Evolutionary conservation across 2,888 invertebrate species (phyloP).

Genomic region (Drosophila borborema): DNA sequence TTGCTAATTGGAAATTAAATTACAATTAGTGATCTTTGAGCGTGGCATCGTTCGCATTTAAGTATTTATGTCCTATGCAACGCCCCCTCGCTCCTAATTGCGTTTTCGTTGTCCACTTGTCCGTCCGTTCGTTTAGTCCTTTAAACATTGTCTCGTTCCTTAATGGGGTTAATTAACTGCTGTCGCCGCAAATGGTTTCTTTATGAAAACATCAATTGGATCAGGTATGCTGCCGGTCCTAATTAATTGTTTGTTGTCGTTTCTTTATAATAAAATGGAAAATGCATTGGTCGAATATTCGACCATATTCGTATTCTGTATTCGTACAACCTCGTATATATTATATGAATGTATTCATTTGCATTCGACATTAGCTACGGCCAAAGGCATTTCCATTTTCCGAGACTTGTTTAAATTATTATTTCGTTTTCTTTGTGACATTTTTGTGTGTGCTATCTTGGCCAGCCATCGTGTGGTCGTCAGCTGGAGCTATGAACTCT

Average conservation of each 20-base stretch:
- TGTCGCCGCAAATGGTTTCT: constrained; percentile 17
- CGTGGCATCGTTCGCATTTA: constrained; percentile 74
- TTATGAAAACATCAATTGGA: constrained; percentile 1
- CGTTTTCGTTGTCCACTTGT: constrained; percentile 42
- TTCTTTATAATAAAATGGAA: no score
- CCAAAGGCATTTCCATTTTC: constrained; percentile 14
- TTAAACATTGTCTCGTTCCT: constrained; percentile 28
- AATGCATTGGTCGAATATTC: neutral
- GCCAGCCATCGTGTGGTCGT: constrained; percentile 55
- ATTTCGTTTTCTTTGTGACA: constrained; percentile 49
- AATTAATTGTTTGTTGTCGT: neutral
- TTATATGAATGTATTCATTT: constrained; percentile 43
- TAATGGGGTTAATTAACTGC: constrained; percentile 67
- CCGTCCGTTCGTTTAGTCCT: constrained; percentile 34
- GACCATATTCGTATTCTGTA: constrained; percentile 29
- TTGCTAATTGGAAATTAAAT: constrained; percentile 85
- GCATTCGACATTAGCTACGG: constrained; percentile 32
- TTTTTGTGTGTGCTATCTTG: constrained; percentile 51
- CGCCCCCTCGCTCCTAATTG: constrained; percentile 53
- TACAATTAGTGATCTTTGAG: constrained; percentile 84
- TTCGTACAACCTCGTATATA: constrained; percentile 23
- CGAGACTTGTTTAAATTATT: constrained; percentile 54
- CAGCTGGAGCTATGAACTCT: constrained; percentile 22
- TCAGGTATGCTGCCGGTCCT: neutral
- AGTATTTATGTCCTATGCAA: constrained; percentile 64